phyloP scores from a whole-genome alignment of 2,113 vertebrate genomes.

The Chionis minor region DNA sequence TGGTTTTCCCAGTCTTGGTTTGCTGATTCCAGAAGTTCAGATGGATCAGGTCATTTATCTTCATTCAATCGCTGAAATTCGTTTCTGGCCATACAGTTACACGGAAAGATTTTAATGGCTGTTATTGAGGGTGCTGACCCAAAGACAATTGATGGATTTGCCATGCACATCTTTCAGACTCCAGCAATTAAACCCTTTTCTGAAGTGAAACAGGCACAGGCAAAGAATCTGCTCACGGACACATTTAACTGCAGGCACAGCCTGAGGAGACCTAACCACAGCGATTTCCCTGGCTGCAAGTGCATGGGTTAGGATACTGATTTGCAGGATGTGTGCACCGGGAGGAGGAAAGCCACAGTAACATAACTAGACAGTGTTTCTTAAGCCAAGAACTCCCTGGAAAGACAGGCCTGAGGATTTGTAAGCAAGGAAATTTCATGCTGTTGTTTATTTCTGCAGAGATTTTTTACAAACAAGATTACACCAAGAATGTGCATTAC shows the following conservation, averaged over 20 bases:
- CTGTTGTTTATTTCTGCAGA: not conserved
- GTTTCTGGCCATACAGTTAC: not conserved
- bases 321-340: not conserved
- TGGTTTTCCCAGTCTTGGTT: not conserved
- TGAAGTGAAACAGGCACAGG: not conserved
- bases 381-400: not conserved
- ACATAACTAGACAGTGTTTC: not conserved
- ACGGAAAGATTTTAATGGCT: not conserved
- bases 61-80: not conserved
- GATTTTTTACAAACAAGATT: not conserved
- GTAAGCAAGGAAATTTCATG: not conserved
- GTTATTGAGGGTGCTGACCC: not conserved
- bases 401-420: not conserved
- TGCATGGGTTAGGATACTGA: not conserved
- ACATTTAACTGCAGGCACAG: not conserved
- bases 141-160: not conserved
- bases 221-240: not conserved
- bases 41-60: slow-evolving; percentile 17
- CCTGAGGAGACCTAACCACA: not conserved
- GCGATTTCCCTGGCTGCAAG: not conserved
- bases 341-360: not conserved
- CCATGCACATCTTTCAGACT: not conserved
- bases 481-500: not conserved
- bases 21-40: slow-evolving; percentile 30
- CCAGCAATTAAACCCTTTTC: slow-evolving; percentile 26